Evolutionary conservation across 23 tunicate genomes (phyloP).

Genomic region (Aplidium turbinatum): DNA sequence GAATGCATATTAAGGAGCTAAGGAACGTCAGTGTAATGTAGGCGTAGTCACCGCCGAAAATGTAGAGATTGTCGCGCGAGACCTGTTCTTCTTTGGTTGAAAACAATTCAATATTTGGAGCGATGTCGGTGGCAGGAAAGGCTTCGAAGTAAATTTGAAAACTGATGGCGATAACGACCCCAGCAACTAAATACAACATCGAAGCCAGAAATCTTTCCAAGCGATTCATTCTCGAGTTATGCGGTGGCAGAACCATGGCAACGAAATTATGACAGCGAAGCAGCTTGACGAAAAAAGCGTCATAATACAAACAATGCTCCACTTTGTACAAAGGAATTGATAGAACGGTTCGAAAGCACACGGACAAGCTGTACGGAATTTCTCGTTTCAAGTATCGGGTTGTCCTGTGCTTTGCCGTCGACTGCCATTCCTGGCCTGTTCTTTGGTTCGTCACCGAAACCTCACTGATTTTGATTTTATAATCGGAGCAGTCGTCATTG

Average conservation of each 20-base stretch:
- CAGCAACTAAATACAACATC: background rate
- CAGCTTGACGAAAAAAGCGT: constrained; percentile 6
- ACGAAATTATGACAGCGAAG: constrained; percentile 33
- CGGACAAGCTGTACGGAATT: background rate
- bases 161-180: constrained; percentile 11
- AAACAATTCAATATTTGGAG: background rate
- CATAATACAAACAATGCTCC: background rate
- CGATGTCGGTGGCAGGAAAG: constrained; percentile 15
- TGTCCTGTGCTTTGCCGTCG: background rate
- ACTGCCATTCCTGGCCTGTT: constrained; percentile 26
- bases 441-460: background rate
- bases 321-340: background rate
- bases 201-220: constrained; percentile 24
- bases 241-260: constrained; percentile 35
- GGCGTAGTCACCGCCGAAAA: background rate
- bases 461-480: background rate
- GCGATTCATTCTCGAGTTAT: constrained; percentile 4
- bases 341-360: background rate
- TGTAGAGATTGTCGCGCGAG: background rate
- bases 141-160: constrained; percentile 26
- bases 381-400: background rate
- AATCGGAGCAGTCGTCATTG: background rate
- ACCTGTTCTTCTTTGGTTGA: background rate
- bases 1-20: constrained; percentile 30
- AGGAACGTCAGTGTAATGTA: constrained; percentile 8